phyloP scores from a whole-genome alignment of 2,797 vertebrate genomes.

The Malurus splendens region DNA sequence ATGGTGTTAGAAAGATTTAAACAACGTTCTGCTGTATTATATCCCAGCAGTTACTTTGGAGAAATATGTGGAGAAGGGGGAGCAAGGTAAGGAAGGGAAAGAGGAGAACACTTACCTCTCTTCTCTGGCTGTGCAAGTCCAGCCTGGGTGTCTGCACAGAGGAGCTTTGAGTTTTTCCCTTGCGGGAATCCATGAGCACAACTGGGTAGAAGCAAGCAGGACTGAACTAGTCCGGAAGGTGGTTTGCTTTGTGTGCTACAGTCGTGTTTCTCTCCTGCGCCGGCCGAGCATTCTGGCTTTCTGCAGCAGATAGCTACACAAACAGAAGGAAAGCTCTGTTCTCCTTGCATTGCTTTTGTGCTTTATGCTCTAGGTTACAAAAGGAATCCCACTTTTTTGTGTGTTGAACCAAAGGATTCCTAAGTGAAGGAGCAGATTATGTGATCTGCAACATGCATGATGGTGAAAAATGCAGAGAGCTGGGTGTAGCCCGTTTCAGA shows the following conservation, averaged over 20 bases:
- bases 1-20: background rate
- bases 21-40: background rate
- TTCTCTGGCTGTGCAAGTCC: background rate
- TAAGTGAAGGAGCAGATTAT: background rate
- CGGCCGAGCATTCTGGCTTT: background rate
- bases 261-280: background rate
- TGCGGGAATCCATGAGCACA: constrained; percentile 25
- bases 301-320: background rate
- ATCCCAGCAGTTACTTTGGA: background rate
- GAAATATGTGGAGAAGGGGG: background rate
- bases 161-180: constrained; percentile 11
- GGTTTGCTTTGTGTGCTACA: constrained; percentile 29
- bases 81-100: background rate
- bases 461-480: background rate
- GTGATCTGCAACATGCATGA: rapidly evolving
- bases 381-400: background rate
- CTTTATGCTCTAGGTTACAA: background rate
- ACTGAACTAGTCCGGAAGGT: constrained; percentile 13
- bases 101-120: background rate
- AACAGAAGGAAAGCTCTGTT: background rate
- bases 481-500: background rate
- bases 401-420: background rate
- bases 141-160: background rate
- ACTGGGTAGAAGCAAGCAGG: constrained; percentile 23
- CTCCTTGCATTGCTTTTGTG: background rate